phyloP scores from a whole-genome alignment of 2,797 vertebrate genomes.

The Salarias fasciatus region DNA sequence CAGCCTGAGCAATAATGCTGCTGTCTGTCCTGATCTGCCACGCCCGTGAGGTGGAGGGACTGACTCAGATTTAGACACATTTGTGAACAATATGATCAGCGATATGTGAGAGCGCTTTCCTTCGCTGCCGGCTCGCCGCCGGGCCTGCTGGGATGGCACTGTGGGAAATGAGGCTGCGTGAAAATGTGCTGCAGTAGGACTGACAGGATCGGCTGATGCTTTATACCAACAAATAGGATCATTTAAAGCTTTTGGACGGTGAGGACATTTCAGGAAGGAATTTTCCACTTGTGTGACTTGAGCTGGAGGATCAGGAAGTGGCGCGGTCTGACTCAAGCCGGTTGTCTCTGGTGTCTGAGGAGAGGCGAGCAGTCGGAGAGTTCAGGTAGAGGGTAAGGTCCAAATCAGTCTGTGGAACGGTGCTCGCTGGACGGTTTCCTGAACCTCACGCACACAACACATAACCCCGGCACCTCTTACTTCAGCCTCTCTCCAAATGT shows the following conservation, averaged over 20 bases:
- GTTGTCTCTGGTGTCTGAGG: slow-evolving; percentile 26
- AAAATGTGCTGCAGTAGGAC: too few species aligned
- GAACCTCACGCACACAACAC: slow-evolving; percentile 73
- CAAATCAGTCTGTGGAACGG: slow-evolving; percentile 90
- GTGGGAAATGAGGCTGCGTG: too few species aligned
- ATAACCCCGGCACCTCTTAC: slow-evolving; percentile 74
- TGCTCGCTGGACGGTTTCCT: slow-evolving; percentile 78
- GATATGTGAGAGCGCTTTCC: too few species aligned
- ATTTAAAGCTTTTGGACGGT: background rate
- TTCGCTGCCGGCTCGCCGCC: too few species aligned
- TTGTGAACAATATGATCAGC: too few species aligned
- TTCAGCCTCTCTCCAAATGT: slow-evolving; percentile 76
- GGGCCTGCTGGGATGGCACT: too few species aligned
- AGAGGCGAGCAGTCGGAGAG: slow-evolving; percentile 46
- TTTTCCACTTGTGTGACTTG: background rate
- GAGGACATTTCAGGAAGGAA: background rate
- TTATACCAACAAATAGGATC: background rate
- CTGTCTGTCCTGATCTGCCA: too few species aligned
- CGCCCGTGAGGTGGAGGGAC: too few species aligned
- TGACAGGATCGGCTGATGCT: too few species aligned
- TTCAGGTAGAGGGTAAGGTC: slow-evolving; percentile 88
- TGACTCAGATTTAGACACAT: too few species aligned
- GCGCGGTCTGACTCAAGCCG: slow-evolving; percentile 8
- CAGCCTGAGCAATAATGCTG: too few species aligned
- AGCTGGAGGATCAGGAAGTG: background rate